phyloP scores from a whole-genome alignment of 2,113 vertebrate genomes.

The Phylloscopus whistleri region DNA sequence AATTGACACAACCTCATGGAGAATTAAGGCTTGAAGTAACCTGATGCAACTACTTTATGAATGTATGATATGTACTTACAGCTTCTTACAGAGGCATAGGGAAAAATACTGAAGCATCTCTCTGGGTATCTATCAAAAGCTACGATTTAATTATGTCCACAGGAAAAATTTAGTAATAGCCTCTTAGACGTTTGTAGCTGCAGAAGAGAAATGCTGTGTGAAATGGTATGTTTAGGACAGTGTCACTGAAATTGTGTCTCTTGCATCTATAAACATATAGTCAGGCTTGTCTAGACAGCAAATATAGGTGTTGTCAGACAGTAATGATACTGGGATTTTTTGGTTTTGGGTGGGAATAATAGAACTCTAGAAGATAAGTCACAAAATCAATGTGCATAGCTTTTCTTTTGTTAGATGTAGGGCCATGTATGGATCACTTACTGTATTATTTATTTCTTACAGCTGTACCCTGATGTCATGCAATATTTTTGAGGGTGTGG shows the following conservation, averaged over 20 bases:
- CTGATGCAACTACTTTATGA: not conserved
- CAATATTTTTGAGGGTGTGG: not conserved
- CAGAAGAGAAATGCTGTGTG: not conserved
- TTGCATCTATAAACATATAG: not conserved
- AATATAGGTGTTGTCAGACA: not conserved
- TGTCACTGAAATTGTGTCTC: not conserved
- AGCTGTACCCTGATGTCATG: not conserved
- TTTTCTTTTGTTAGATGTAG: not conserved
- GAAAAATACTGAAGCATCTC: not conserved
- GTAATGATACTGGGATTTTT: not conserved
- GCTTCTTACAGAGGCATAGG: not conserved
- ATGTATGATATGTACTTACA: not conserved
- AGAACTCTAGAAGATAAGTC: not conserved
- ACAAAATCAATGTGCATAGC: not conserved
- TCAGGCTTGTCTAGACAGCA: not conserved
- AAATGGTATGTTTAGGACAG: not conserved
- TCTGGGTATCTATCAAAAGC: not conserved
- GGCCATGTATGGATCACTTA: not conserved
- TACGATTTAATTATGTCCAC: not conserved
- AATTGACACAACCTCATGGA: not conserved
- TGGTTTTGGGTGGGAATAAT: not conserved
- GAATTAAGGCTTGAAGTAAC: not conserved
- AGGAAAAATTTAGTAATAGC: not conserved
- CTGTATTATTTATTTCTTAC: not conserved
- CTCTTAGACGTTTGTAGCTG: not conserved